Conservation (phyloP, 1,140 invertebrate genomes). For the Anastrepha obliqua region DNA sequence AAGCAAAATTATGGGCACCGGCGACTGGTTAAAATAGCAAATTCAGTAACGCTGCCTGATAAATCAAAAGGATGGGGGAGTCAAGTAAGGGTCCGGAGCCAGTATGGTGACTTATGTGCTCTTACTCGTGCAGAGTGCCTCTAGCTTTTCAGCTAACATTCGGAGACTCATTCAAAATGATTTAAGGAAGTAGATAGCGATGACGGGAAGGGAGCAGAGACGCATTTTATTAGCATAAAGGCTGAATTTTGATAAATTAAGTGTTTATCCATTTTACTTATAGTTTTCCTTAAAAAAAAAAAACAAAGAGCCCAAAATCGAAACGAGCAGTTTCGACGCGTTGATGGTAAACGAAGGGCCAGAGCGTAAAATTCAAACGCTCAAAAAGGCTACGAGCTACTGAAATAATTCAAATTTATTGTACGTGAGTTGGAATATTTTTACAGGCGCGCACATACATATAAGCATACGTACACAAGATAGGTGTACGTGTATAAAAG, state of each 20-base stretch:
- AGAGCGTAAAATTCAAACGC: neutral
- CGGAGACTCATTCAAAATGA: slow-evolving; percentile 33
- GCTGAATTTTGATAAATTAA: slow-evolving; percentile 54
- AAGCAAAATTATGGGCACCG: slow-evolving; percentile 50
- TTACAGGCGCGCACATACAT: slow-evolving; percentile 2
- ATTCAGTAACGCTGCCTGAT: neutral
- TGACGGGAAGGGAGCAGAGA: neutral
- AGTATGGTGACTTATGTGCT: neutral
- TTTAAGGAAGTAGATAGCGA: slow-evolving; percentile 8
- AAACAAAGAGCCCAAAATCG: slow-evolving; percentile 14
- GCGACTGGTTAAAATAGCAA: slow-evolving; percentile 22
- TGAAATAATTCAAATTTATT: slow-evolving; percentile 53
- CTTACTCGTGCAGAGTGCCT: neutral
- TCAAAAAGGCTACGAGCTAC: slow-evolving; percentile 9
- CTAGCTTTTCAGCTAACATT: slow-evolving; percentile 26
- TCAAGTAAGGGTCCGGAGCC: neutral
- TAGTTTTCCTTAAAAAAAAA: neutral
- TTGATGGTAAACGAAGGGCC: neutral
- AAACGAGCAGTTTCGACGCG: neutral
- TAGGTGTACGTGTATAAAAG: neutral
- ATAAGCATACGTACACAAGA: neutral
- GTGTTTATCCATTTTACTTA: slow-evolving; percentile 55
- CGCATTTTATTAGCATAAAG: slow-evolving; percentile 51
- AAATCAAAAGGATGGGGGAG: neutral
- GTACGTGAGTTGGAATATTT: slow-evolving; percentile 51